Percentiles rank a stretch among this genome's conserved stretches.
Evolutionary conservation across 1,140 invertebrate species (phyloP).

Genomic region (Ruditapes philippinarum): DNA sequence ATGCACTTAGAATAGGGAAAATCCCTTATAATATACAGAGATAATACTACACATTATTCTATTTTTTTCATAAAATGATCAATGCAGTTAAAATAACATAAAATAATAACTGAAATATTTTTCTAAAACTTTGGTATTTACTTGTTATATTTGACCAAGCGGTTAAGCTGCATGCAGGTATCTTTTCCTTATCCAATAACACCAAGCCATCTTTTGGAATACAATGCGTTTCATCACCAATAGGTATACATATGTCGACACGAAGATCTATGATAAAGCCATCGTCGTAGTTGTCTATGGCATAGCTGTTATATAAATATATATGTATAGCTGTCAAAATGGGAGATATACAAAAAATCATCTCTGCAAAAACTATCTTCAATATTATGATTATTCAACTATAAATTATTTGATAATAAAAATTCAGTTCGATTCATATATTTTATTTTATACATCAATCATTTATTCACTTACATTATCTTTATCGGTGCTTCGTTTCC

Average conservation of each 20-base stretch:
- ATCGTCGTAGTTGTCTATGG: slow-evolving; percentile 45
- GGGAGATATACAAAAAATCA: too few relatives aligned
- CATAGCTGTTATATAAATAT: slow-evolving; percentile 45
- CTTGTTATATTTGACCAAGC: slow-evolving; percentile 53
- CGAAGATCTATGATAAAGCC: slow-evolving; percentile 71
- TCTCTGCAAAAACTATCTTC: too few relatives aligned
- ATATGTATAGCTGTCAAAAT: too few relatives aligned
- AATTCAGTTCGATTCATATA: too few relatives aligned
- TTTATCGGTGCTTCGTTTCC: neutral
- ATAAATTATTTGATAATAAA: too few relatives aligned
- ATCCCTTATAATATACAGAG: neutral
- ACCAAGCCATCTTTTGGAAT: slow-evolving; percentile 71
- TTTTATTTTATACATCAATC: too few relatives aligned
- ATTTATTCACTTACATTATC: neutral
- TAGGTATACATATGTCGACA: slow-evolving; percentile 71
- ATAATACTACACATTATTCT: neutral
- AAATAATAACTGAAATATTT: neutral
- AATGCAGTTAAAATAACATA: neutral
- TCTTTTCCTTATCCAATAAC: slow-evolving; percentile 66
- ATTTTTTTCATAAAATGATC: neutral
- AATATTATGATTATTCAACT: too few relatives aligned
- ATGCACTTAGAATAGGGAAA: neutral
- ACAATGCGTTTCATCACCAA: slow-evolving; percentile 70
- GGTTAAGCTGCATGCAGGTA: slow-evolving; percentile 67
- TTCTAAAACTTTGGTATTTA: neutral